These are phyloP conservation scores for Pygoscelis adeliae DNA, from an alignment of 2,113 vertebrate species.

Conservation along the genomic window DNA sequence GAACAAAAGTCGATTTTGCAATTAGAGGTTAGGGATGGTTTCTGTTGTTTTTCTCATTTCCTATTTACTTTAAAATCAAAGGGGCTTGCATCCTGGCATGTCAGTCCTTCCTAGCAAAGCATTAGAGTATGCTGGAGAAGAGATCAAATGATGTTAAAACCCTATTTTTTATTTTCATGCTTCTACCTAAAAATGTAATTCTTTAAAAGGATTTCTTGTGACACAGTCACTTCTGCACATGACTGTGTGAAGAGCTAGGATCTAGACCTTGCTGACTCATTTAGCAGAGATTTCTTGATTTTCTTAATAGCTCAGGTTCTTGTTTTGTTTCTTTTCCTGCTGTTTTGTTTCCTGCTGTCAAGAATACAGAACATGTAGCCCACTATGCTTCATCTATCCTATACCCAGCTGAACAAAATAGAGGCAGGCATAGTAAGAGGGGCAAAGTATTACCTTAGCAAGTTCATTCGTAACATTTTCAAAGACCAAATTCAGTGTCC, in stretches of 20 bases:
- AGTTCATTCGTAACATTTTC: neutral
- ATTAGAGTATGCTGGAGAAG: neutral
- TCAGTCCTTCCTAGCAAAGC: neutral
- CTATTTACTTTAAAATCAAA: slow-evolving; percentile 20
- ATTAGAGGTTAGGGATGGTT: neutral
- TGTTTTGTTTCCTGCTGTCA: neutral
- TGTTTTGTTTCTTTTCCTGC: neutral
- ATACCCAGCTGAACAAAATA: neutral
- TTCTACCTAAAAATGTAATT: slow-evolving; percentile 20
- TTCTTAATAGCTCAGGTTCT: neutral
- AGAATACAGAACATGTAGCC: neutral
- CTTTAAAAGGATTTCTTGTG: slow-evolving; percentile 31
- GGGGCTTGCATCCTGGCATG: neutral
- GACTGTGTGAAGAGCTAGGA: neutral
- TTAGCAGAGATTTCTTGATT: neutral
- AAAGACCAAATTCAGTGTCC: neutral
- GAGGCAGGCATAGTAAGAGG: neutral
- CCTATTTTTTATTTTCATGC: neutral
- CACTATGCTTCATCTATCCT: neutral
- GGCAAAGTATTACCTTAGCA: neutral
- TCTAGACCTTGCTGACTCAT: slow-evolving; percentile 19
- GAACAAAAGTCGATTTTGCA: slow-evolving; percentile 25
- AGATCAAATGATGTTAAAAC: neutral
- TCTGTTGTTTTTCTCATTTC: neutral
- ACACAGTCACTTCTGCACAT: neutral